Evolutionary conservation across 2,888 invertebrate genomes (phyloP), one percentile per base, ranked within the genome.

Genomic region (Corbicula japonica): DNA sequence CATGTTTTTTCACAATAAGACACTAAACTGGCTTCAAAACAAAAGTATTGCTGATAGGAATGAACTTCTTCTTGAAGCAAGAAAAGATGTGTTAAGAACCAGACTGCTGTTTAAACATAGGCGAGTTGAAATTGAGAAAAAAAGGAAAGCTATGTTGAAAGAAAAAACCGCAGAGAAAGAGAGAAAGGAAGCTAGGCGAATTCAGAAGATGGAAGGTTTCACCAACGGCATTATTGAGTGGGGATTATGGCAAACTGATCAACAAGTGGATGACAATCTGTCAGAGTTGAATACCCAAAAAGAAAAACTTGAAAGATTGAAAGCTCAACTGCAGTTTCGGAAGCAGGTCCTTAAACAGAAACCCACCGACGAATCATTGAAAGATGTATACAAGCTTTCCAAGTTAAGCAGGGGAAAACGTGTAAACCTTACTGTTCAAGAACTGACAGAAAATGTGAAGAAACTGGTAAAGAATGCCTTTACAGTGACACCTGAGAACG

Each of bases 201-300:
- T 80, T 18, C 26, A 65, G 26, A 60, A 48, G 34, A 4, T 65
- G 30, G 73, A 73, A 76, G 18, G 4, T 23, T 63, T 32, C 23
- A 76, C 76, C 10, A 52, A 46, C 44, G 21, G 44, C 23, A 71
- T 76, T 32, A 15, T 62, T 21, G 60, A 68, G 21, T 83, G 79
- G 79, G 82, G 76, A 12, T 60, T 83, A 32, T 79, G 82, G 79
- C 82, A 83, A 44, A 62, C 73, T 56, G 66, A 48, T n/a, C 32
- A 72, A 6, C 68, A 78, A 21, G 78, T 82, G 15, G 78, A 72
- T 56, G 18, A 32, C 30, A 34, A 56, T 50, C 35, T 83, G 32
- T 32, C 41, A 23, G 6, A 58, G 6, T 44, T 44, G 18, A 70
- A 69, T 46, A 58, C 76, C 26, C 63, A 73, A 38, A 83, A 73